These are phyloP conservation scores for Enteromius afrohamiltoni DNA, from an alignment of 2,797 vertebrate species.

Conservation along the genomic window DNA sequence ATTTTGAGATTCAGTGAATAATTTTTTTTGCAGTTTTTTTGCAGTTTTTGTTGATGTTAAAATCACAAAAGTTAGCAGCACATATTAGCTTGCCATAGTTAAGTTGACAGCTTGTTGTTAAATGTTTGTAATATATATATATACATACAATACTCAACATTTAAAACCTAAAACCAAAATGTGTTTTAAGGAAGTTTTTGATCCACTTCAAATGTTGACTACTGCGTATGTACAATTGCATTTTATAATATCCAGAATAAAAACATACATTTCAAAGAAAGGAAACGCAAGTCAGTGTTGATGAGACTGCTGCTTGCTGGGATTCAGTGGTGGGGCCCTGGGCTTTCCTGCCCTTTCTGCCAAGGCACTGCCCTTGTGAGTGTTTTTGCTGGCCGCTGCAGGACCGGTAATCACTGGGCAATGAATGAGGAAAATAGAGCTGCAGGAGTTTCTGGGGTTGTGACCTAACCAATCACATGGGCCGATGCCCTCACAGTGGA, in stretches of 20 bases:
- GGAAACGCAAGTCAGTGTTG: neutral
- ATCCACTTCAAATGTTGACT: no score
- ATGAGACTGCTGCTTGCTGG: slow-evolving; percentile 17
- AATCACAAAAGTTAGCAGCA: no score
- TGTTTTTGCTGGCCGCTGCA: slow-evolving; percentile 4
- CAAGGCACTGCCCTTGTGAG: slow-evolving; percentile 18
- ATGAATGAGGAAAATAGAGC: slow-evolving; percentile 53
- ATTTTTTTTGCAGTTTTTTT: no score
- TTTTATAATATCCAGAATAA: neutral
- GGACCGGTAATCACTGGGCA: slow-evolving; percentile 43
- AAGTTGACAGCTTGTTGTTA: no score
- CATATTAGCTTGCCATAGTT: no score
- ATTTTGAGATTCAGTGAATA: no score
- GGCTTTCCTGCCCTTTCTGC: slow-evolving; percentile 30
- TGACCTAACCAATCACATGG: slow-evolving; percentile 57
- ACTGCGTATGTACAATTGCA: no score
- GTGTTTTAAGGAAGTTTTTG: no score
- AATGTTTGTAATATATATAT: no score
- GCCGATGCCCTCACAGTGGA: slow-evolving; percentile 36
- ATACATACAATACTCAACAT: no score
- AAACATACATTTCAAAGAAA: neutral
- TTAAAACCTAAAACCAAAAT: no score
- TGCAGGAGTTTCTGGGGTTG: slow-evolving; percentile 50
- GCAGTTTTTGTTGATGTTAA: no score
- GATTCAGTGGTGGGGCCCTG: slow-evolving; percentile 6